phyloP scores from a whole-genome alignment of 2,888 invertebrate genomes.

The Dexiosoma caninum region DNA sequence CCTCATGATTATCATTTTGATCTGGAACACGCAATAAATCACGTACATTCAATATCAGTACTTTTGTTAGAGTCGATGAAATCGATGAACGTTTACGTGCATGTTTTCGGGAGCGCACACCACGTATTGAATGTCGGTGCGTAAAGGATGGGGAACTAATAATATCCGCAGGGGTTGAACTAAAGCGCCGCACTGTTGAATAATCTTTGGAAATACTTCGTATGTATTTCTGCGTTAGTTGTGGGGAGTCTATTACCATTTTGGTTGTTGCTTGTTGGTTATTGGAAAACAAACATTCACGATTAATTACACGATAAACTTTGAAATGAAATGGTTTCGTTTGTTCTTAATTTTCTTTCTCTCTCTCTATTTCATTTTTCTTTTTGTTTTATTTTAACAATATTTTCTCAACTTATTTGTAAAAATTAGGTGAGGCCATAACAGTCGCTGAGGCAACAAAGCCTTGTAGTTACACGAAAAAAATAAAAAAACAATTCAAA shows the following conservation, averaged over 20 bases:
- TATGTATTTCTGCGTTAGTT: conserved; percentile 69
- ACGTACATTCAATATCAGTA: conserved; percentile 76
- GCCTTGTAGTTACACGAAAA: not conserved
- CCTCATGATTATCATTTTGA: conserved; percentile 68
- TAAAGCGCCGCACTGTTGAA: conserved; percentile 72
- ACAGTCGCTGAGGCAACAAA: not conserved
- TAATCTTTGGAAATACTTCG: conserved; percentile 72
- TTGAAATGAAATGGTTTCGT: conserved; percentile 15
- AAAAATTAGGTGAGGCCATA: not conserved
- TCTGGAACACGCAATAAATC: conserved; percentile 74
- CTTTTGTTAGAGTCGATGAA: conserved; percentile 76
- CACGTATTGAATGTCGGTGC: conserved; percentile 65
- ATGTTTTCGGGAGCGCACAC: conserved; percentile 67
- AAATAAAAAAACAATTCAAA: not conserved
- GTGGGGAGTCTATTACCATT: conserved; percentile 69
- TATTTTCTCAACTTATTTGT: not conserved
- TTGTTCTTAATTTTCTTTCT: not conserved
- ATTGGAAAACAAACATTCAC: conserved; percentile 1
- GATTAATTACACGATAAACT: conserved; percentile 35
- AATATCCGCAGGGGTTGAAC: conserved; percentile 67
- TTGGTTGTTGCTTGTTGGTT: not conserved
- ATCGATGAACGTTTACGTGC: conserved; percentile 75
- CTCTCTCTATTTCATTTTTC: not conserved
- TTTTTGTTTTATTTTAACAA: not conserved
- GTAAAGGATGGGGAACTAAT: conserved; percentile 34